Percentiles rank a stretch among this genome's conserved stretches.
Conservation (phyloP, 2,888 invertebrate genomes). For the Acrocyrtus sp. region DNA sequence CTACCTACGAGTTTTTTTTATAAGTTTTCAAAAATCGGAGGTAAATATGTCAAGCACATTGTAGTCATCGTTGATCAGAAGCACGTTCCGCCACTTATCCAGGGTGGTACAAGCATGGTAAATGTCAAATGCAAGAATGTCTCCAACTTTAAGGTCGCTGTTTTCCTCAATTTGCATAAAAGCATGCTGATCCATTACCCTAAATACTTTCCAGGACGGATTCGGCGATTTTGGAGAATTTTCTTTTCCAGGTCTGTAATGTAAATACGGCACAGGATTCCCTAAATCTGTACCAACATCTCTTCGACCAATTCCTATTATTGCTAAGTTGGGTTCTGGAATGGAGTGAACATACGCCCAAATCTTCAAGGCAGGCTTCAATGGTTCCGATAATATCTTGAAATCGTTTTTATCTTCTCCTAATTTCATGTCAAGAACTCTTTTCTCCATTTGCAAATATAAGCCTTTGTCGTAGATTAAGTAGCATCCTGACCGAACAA, state of each 20-base stretch:
- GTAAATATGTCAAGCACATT: constrained; percentile 47
- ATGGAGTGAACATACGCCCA: constrained; percentile 58
- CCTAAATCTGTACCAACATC: constrained; percentile 53
- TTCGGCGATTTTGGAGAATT: neutral
- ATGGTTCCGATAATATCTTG: constrained; percentile 1
- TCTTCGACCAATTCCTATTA: constrained; percentile 53
- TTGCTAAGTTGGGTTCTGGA: constrained; percentile 49
- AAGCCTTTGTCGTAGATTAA: constrained; percentile 47
- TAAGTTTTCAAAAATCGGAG: constrained; percentile 57
- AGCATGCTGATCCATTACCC: constrained; percentile 60
- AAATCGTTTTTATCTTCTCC: constrained; percentile 8
- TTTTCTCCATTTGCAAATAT: constrained; percentile 40
- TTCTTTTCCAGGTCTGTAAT: constrained; percentile 33
- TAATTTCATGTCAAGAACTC: constrained; percentile 34
- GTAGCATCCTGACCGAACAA: constrained; percentile 59
- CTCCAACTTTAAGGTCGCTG: constrained; percentile 53
- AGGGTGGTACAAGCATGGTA: constrained; percentile 58
- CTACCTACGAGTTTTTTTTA: no score
- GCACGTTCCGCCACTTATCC: constrained; percentile 54
- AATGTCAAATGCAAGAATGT: constrained; percentile 56
- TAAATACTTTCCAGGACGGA: constrained; percentile 40
- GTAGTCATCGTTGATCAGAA: constrained; percentile 44
- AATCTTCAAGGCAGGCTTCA: constrained; percentile 52
- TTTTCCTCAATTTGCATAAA: constrained; percentile 45
- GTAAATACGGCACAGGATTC: constrained; percentile 48